These are phyloP conservation scores for Myotis brandtii DNA, from an alignment of 2,113 vertebrate species.

Conservation along the genomic window DNA sequence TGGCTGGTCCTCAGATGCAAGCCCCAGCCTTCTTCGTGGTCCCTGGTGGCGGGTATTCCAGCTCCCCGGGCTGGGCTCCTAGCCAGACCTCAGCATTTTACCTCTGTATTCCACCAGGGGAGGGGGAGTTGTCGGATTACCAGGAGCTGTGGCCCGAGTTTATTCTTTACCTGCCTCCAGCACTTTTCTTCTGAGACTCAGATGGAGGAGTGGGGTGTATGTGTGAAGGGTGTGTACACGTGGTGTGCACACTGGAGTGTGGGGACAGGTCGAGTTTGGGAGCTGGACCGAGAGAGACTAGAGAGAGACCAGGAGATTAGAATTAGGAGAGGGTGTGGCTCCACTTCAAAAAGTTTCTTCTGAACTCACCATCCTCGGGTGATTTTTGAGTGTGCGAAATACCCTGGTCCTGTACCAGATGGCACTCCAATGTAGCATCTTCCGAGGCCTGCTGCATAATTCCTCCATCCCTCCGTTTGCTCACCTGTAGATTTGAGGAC, in stretches of 20 bases:
- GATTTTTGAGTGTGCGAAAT: not conserved
- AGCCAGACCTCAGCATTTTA: slow-evolving; percentile 52
- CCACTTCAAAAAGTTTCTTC: not conserved
- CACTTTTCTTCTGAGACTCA: not conserved
- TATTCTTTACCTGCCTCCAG: not conserved
- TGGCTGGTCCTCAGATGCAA: slow-evolving; percentile 50
- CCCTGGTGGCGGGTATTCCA: slow-evolving; percentile 11
- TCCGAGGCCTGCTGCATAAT: not conserved
- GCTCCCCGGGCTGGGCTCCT: not conserved
- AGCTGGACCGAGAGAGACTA: not conserved
- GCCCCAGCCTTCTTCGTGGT: slow-evolving; percentile 22
- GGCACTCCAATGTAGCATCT: not conserved
- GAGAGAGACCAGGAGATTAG: not conserved
- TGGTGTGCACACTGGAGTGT: not conserved
- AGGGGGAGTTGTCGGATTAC: not conserved
- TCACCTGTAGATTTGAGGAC: not conserved
- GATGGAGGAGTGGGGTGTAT: not conserved
- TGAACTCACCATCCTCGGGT: not conserved
- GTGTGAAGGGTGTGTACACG: not conserved
- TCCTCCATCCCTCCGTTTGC: not conserved
- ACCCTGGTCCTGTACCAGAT: not conserved
- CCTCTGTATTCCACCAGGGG: not conserved
- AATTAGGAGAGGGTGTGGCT: not conserved
- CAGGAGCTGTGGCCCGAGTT: not conserved
- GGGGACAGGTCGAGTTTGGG: not conserved